Conservation (phyloP, 2,888 invertebrate species). For the Pterobdella sp. region DNA sequence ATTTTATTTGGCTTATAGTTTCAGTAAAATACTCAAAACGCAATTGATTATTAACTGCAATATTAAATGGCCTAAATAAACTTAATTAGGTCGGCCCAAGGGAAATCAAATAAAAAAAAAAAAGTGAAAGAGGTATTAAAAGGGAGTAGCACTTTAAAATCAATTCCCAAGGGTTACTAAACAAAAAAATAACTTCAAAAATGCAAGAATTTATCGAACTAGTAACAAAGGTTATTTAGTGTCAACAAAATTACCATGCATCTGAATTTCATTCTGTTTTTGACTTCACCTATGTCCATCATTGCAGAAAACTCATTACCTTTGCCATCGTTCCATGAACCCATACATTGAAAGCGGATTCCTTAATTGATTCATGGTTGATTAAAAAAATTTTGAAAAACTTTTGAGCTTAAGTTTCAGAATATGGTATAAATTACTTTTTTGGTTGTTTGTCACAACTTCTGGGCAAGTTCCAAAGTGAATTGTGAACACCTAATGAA, state of each 20-base stretch:
- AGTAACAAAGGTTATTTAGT: background rate
- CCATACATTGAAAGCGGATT: slow-evolving; percentile 49
- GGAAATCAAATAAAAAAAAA: too few relatives aligned
- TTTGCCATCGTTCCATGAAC: slow-evolving; percentile 46
- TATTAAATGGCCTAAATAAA: too few relatives aligned
- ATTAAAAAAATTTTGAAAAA: background rate
- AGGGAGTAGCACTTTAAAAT: too few relatives aligned
- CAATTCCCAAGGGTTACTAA: too few relatives aligned
- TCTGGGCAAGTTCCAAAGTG: slow-evolving; percentile 73
- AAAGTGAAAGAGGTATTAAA: too few relatives aligned
- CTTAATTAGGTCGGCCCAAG: too few relatives aligned
- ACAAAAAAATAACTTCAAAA: too few relatives aligned
- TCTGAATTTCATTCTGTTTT: slow-evolving; percentile 85
- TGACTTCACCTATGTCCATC: slow-evolving; percentile 89
- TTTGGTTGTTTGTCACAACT: slow-evolving; percentile 42
- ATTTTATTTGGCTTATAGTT: too few relatives aligned
- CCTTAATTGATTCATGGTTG: slow-evolving; percentile 38
- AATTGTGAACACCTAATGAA: slow-evolving; percentile 70
- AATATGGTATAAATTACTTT: slow-evolving; percentile 29
- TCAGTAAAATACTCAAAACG: too few relatives aligned
- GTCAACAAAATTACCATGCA: slow-evolving; percentile 70
- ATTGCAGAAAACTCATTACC: slow-evolving; percentile 88
- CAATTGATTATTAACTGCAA: background rate
- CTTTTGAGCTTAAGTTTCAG: background rate
- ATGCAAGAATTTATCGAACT: slow-evolving; percentile 5